These are phyloP conservation scores for Platysteira castanea DNA, from an alignment of 2,113 vertebrate genomes.

Conservation along the genomic window DNA sequence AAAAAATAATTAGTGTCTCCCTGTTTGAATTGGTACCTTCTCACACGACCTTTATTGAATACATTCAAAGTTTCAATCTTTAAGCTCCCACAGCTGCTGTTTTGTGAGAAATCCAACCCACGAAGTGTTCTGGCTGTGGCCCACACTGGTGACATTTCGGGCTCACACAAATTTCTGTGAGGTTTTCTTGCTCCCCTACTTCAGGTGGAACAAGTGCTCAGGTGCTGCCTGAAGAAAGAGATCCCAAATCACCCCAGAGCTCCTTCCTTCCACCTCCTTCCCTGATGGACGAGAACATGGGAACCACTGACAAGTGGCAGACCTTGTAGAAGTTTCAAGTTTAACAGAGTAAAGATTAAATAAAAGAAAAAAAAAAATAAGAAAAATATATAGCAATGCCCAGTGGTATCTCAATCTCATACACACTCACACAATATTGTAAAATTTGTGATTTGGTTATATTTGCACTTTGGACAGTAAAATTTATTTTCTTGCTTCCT, in stretches of 20 bases:
- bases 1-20: background rate
- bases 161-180: background rate
- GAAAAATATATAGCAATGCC: too few relatives aligned
- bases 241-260: background rate
- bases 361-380: background rate
- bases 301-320: background rate
- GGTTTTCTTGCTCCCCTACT: background rate
- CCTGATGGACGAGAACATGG: background rate
- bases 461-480: background rate
- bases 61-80: background rate
- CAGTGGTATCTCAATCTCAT: background rate
- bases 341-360: background rate
- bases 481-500: background rate
- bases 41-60: background rate
- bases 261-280: background rate
- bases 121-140: background rate
- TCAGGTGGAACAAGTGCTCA: background rate
- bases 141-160: background rate
- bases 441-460: background rate
- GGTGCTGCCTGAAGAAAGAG: background rate
- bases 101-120: background rate
- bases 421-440: rapidly evolving
- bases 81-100: background rate
- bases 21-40: background rate
- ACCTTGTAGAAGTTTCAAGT: background rate